These are phyloP conservation scores for Ploceus nigricollis DNA, from an alignment of 2,113 vertebrate genomes.

Conservation along the genomic window DNA sequence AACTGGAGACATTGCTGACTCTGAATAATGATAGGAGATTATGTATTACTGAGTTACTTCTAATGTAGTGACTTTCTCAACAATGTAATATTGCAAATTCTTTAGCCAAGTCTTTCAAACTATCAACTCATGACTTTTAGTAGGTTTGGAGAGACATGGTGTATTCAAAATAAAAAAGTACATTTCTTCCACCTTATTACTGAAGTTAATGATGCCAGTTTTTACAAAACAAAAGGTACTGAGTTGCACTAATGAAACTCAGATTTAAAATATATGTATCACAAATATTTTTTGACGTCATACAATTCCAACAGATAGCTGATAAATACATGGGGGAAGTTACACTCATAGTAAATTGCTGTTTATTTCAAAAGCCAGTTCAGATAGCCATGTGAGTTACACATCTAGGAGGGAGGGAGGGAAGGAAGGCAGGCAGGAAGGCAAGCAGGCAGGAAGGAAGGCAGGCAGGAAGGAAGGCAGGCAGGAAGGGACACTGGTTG, in stretches of 20 bases:
- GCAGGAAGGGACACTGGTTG: background rate
- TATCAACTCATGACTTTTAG: background rate
- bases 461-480: background rate
- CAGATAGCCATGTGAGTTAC: background rate
- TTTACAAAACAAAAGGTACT: background rate
- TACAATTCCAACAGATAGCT: background rate
- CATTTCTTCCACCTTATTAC: background rate
- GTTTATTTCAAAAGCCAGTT: background rate
- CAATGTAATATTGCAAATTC: background rate
- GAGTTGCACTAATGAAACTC: background rate
- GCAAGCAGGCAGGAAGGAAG: background rate
- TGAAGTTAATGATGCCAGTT: background rate
- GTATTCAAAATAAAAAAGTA: background rate
- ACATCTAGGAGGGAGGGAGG: too few relatives aligned
- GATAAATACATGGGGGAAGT: background rate
- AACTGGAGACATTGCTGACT: background rate
- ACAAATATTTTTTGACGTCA: background rate
- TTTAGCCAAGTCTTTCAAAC: background rate
- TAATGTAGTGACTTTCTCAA: background rate
- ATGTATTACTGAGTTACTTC: background rate
- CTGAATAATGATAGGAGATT: background rate
- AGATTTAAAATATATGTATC: background rate
- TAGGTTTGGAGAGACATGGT: background rate
- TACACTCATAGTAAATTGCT: background rate
- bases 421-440: background rate